Conservation (phyloP, 2,113 vertebrate genomes). For the Vicugna pacos region DNA sequence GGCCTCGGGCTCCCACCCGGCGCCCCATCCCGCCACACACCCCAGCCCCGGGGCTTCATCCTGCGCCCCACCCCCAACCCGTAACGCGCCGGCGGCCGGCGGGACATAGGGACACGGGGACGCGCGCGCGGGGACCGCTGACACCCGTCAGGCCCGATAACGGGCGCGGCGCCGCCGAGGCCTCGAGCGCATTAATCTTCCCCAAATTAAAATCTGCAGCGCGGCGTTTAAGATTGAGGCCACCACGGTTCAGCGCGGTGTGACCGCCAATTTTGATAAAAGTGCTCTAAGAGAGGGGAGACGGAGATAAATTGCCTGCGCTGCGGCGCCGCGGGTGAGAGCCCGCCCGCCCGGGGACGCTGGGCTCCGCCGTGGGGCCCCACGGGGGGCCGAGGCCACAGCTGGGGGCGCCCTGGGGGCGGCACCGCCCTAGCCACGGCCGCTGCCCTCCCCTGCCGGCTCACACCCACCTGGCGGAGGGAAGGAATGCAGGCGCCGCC, state of each 20-base stretch:
- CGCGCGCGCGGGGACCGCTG: slow-evolving; percentile 82
- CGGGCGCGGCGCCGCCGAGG: slow-evolving; percentile 91
- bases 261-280: slow-evolving; percentile 99
- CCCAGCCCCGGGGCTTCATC: background rate
- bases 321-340: slow-evolving; percentile 86
- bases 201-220: slow-evolving; percentile 99
- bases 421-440: background rate
- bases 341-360: background rate
- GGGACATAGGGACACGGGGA: background rate
- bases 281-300: slow-evolving; percentile 97
- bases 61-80: background rate
- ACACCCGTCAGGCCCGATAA: slow-evolving; percentile 94
- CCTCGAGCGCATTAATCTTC: slow-evolving; percentile 97
- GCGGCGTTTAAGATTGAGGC: slow-evolving; percentile 95
- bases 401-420: background rate
- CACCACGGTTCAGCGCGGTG: slow-evolving; percentile 91
- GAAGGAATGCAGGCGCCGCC: too few species aligned
- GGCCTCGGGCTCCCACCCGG: background rate
- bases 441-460: too few species aligned
- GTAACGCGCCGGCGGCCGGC: background rate
- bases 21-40: background rate
- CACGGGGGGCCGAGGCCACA: background rate
- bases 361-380: rapidly evolving
- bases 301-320: slow-evolving; percentile 96
- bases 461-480: too few species aligned